phyloP scores from a whole-genome alignment of 2,113 vertebrate genomes.

The Caranx melampygus region DNA sequence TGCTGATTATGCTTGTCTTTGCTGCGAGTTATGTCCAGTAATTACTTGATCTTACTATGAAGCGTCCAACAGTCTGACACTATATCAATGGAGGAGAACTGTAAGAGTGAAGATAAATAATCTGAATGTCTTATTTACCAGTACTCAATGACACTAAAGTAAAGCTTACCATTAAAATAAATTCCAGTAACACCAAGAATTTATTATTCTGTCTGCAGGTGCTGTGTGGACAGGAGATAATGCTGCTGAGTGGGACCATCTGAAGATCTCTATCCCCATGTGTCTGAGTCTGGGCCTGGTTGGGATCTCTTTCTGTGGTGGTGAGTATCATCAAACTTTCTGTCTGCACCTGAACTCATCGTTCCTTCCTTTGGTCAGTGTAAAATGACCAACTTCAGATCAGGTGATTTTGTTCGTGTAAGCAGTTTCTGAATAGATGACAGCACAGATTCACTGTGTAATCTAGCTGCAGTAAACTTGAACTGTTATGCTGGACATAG shows the following conservation, averaged over 20 bases:
- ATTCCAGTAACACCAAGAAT: too few species aligned
- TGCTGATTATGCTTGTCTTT: background rate
- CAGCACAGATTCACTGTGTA: background rate
- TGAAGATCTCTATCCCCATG: constrained; percentile 93
- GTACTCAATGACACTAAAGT: too few species aligned
- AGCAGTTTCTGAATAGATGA: constrained; percentile 2
- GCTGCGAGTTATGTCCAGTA: background rate
- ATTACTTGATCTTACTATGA: too few species aligned
- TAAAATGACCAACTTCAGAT: background rate
- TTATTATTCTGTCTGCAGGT: constrained; percentile 73
- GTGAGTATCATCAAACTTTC: constrained; percentile 75
- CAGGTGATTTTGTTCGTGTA: too few species aligned
- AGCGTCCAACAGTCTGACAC: too few species aligned
- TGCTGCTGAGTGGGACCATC: constrained; percentile 91
- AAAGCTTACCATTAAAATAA: too few species aligned
- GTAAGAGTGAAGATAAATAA: too few species aligned
- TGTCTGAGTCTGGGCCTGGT: constrained; percentile 90
- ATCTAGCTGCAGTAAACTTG: background rate
- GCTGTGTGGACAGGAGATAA: constrained; percentile 96
- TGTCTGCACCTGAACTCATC: background rate
- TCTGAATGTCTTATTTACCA: too few species aligned
- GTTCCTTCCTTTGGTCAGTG: background rate
- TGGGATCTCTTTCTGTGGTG: constrained; percentile 92
- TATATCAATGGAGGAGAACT: too few species aligned
- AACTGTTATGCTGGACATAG: background rate